phyloP scores from a whole-genome alignment of 2,888 invertebrate genomes.

The Lampropteryx suffumata region DNA sequence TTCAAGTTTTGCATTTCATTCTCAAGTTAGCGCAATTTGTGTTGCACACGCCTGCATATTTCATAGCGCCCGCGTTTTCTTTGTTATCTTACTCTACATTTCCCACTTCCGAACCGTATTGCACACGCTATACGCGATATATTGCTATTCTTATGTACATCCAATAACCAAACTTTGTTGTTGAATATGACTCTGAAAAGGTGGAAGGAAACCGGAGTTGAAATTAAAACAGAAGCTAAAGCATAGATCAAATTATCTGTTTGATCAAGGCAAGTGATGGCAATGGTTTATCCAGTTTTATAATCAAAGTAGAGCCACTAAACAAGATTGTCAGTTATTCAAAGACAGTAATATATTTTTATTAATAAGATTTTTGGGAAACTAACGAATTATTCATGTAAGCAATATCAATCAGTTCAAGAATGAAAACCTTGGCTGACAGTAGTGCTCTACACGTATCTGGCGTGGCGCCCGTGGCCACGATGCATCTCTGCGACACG shows the following conservation, averaged over 20 bases:
- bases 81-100: constrained; percentile 52
- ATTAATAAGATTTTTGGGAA: constrained; percentile 1
- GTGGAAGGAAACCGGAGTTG: not conserved
- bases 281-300: not conserved
- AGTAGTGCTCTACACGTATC: constrained; percentile 35
- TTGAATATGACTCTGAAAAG: constrained; percentile 8
- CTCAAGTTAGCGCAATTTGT: constrained; percentile 71
- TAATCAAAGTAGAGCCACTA: not conserved
- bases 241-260: too few relatives aligned
- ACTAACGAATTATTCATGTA: constrained; percentile 4
- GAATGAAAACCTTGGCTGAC: constrained; percentile 17
- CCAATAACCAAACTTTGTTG: constrained; percentile 17
- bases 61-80: constrained; percentile 47
- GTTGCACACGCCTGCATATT: constrained; percentile 65
- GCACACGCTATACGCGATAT: constrained; percentile 13
- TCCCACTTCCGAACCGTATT: constrained; percentile 35
- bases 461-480: constrained; percentile 42
- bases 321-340: constrained; percentile 2
- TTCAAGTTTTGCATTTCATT: constrained; percentile 68
- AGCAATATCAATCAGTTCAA: not conserved
- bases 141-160: constrained; percentile 19
- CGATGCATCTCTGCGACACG: constrained; percentile 34
- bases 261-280: too few relatives aligned
- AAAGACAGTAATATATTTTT: too few relatives aligned
- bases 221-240: too few relatives aligned